Evolutionary conservation across 2,113 vertebrate genomes (phyloP).

Genomic region (Centropus bengalensis): DNA sequence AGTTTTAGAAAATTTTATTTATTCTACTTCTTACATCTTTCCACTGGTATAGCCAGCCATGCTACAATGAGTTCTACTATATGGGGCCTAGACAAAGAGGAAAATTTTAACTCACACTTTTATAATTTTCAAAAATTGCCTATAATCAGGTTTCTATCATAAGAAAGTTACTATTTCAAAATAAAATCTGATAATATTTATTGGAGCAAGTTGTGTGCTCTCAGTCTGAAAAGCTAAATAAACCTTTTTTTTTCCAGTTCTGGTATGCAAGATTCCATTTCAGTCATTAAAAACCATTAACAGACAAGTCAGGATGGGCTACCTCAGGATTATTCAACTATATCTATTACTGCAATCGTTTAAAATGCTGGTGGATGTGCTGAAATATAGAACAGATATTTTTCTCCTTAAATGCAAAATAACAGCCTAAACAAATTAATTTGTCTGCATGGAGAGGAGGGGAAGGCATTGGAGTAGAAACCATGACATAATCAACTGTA

Average conservation of each 20-base stretch:
- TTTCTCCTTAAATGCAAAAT: not conserved
- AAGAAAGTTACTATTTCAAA: not conserved
- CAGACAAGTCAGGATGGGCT: not conserved
- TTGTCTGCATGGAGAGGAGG: not conserved
- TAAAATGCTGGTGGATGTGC: not conserved
- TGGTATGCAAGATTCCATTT: not conserved
- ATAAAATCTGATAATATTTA: not conserved
- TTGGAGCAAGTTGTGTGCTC: not conserved
- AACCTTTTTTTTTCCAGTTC: not conserved
- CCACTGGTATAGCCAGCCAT: not conserved
- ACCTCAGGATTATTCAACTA: not conserved
- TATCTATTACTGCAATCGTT: not conserved
- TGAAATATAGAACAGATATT: not conserved
- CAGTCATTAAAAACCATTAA: not conserved
- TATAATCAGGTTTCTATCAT: not conserved
- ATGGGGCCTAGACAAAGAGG: not conserved
- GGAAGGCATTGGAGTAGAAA: conserved; percentile 7
- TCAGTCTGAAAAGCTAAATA: not conserved
- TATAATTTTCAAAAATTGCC: not conserved
- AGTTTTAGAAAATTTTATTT: not conserved
- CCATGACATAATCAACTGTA: not conserved
- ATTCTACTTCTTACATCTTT: not conserved
- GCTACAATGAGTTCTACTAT: not conserved
- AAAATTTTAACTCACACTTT: not conserved
- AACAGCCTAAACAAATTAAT: conserved; percentile 24